phyloP scores from a whole-genome alignment of 2,888 invertebrate species.

The Phasia obesa region DNA sequence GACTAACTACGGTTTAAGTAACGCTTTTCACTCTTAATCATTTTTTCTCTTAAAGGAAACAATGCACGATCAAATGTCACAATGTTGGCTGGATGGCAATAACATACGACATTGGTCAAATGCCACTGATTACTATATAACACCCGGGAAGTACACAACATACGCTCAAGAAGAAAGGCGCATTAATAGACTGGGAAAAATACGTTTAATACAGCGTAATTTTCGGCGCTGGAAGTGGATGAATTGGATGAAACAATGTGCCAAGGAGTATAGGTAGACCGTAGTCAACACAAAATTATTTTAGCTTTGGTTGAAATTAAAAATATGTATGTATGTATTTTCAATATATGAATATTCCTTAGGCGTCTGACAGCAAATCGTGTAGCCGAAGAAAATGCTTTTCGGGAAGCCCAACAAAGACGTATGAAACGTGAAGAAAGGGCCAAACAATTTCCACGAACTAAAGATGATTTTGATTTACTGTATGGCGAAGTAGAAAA shows the following conservation, averaged over 20 bases:
- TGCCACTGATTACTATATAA: conserved; percentile 85
- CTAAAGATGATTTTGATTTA: conserved; percentile 89
- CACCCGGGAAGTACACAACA: conserved; percentile 86
- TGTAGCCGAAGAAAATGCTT: conserved; percentile 74
- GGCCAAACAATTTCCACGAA: conserved; percentile 88
- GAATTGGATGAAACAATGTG: conserved; percentile 83
- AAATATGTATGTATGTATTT: background rate
- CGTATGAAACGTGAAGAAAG: conserved; percentile 84
- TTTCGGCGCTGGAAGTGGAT: conserved; percentile 81
- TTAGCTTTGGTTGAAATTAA: background rate
- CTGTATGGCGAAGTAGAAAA: conserved; percentile 84
- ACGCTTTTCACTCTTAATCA: too few species aligned
- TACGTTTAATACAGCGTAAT: conserved; percentile 86
- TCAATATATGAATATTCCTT: background rate
- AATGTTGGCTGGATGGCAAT: conserved; percentile 79
- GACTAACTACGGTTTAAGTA: background rate
- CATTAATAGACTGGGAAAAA: conserved; percentile 84
- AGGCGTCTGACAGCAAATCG: conserved; percentile 83
- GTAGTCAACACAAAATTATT: background rate
- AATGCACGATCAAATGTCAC: conserved; percentile 79
- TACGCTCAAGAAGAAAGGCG: conserved; percentile 85
- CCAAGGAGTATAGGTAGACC: conserved; percentile 83
- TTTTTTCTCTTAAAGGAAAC: conserved; percentile 76
- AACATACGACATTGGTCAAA: conserved; percentile 84
- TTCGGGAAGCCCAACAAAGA: conserved; percentile 76